A percentile compares a stretch with the other conserved stretches of the same genome.
Evolutionary conservation across 2,888 invertebrate genomes (phyloP).

Genomic region (Papilio elwesi): DNA sequence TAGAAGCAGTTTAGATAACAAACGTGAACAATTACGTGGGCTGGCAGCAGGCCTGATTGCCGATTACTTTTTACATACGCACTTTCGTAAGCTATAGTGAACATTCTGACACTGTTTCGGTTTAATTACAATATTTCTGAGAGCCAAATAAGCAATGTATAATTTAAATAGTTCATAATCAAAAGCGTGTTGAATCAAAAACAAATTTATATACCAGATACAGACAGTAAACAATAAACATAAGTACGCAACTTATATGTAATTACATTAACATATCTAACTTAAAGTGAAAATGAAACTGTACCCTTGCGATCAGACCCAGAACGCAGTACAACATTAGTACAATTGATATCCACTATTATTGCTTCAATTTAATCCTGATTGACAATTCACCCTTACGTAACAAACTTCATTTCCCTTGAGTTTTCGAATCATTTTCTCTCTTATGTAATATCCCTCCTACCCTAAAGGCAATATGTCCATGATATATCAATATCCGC

Average conservation of each 20-base stretch:
- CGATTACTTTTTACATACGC: too few relatives aligned
- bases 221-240: conserved; percentile 6
- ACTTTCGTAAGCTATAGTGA: too few relatives aligned
- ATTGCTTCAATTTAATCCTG: conserved; percentile 69
- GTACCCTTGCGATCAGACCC: conserved; percentile 10
- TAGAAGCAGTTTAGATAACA: too few relatives aligned
- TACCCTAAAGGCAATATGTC: conserved; percentile 59
- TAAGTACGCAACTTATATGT: neutral
- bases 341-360: conserved; percentile 68
- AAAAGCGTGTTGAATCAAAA: too few relatives aligned
- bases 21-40: too few relatives aligned
- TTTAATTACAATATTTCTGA: too few relatives aligned
- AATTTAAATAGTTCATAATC: too few relatives aligned
- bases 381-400: conserved; percentile 72
- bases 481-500: conserved; percentile 56
- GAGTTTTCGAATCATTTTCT: conserved; percentile 64
- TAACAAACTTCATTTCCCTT: conserved; percentile 74
- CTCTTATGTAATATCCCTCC: conserved; percentile 60
- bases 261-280: conserved; percentile 2
- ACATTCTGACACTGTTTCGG: too few relatives aligned
- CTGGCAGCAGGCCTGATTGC: too few relatives aligned
- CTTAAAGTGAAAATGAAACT: conserved; percentile 38
- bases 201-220: too few relatives aligned
- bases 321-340: conserved; percentile 53
- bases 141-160: too few relatives aligned